phyloP scores from a whole-genome alignment of 2,113 vertebrate genomes.

The Cephalopterus ornatus region DNA sequence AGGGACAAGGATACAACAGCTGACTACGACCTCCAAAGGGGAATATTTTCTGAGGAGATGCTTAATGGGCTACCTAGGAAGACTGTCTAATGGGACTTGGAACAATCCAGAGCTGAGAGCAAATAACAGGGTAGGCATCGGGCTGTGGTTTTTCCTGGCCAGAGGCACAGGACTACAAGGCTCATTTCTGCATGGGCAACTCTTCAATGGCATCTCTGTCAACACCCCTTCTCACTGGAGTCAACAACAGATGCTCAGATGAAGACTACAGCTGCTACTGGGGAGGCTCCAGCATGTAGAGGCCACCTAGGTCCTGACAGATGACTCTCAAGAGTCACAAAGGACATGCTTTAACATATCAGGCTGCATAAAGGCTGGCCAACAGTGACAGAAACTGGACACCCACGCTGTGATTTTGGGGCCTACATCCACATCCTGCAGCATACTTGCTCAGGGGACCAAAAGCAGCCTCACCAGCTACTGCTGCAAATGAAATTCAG shows the following conservation, averaged over 20 bases:
- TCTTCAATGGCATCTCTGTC: neutral
- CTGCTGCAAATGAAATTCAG: neutral
- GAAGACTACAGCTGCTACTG: neutral
- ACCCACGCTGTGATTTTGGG: neutral
- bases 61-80: neutral
- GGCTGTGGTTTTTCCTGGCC: neutral
- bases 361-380: neutral
- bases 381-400: neutral
- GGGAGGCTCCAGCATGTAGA: fast-evolving
- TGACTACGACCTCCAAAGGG: neutral
- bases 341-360: neutral
- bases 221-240: neutral
- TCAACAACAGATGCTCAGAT: neutral
- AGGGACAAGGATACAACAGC: neutral
- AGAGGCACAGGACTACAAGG: neutral
- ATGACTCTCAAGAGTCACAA: neutral
- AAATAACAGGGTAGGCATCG: neutral
- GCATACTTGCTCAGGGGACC: neutral
- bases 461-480: neutral
- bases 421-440: neutral
- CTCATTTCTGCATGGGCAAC: neutral
- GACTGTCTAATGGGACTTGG: neutral
- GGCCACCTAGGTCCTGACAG: neutral
- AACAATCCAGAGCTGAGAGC: neutral
- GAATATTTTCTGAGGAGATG: neutral